phyloP scores from a whole-genome alignment of 2,113 vertebrate genomes.

The Pachycephala philippinensis region DNA sequence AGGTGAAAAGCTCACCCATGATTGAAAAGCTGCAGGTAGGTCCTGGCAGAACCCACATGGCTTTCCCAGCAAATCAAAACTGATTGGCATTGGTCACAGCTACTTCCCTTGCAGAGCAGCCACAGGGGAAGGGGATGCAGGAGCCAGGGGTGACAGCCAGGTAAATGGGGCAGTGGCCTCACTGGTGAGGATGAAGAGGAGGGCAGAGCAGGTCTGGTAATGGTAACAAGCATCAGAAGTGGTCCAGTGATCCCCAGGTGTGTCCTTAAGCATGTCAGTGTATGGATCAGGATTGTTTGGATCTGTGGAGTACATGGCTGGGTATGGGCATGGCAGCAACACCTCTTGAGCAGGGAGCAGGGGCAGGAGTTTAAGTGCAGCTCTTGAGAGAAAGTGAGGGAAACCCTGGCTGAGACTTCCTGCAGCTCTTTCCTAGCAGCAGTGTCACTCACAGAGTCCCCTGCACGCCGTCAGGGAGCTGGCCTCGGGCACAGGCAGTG shows the following conservation, averaged over 20 bases:
- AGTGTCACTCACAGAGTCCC: neutral
- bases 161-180: neutral
- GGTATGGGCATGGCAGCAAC: neutral
- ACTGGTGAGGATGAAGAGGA: neutral
- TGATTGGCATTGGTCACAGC: neutral
- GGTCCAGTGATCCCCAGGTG: neutral
- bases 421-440: neutral
- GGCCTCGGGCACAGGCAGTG: neutral
- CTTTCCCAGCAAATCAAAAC: neutral
- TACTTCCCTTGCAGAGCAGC: neutral
- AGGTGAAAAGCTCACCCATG: conserved; percentile 78
- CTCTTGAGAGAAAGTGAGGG: neutral
- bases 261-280: neutral
- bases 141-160: neutral
- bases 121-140: neutral
- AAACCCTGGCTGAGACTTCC: neutral
- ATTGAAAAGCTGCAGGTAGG: conserved; percentile 83
- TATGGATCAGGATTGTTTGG: neutral
- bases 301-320: neutral
- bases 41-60: neutral
- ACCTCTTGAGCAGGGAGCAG: neutral
- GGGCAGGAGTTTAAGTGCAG: neutral
- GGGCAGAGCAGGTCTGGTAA: neutral
- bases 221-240: neutral
- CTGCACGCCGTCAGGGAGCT: neutral